These are phyloP conservation scores for Meteorus cinctellus DNA, from an alignment of 2,888 invertebrate genomes.

Conservation along the genomic window DNA sequence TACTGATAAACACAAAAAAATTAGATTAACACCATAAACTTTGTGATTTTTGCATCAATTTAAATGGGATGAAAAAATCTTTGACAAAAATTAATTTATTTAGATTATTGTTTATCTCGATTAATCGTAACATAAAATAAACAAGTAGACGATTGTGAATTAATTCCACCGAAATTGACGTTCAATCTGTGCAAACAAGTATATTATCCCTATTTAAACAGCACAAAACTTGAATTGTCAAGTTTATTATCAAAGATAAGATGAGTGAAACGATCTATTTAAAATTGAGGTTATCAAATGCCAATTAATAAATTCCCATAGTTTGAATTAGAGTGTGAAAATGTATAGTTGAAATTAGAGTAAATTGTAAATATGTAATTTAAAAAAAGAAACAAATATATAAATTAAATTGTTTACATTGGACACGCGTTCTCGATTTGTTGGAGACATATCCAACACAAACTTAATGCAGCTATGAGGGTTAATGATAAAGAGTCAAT, in stretches of 20 bases:
- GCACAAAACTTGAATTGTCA: neutral
- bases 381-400: neutral
- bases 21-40: too few species aligned
- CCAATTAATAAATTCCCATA: slow-evolving; percentile 33
- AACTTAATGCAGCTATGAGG: neutral
- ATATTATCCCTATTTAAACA: neutral
- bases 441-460: neutral
- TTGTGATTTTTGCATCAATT: too few species aligned
- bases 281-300: slow-evolving; percentile 39
- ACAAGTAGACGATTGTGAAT: too few species aligned
- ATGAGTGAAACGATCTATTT: neutral
- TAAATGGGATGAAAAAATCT: too few species aligned
- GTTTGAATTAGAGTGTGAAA: neutral
- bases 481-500: slow-evolving; percentile 29
- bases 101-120: too few species aligned
- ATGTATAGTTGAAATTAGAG: neutral
- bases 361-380: neutral
- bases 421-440: neutral
- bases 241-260: slow-evolving; percentile 28
- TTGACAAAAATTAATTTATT: too few species aligned
- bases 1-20: too few species aligned
- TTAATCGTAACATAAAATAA: too few species aligned
- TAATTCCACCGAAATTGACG: too few species aligned
- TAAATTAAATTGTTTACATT: neutral
- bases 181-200: neutral